phyloP scores from a whole-genome alignment of 2,888 invertebrate species.

The Rhimphoctona megacephalus region DNA sequence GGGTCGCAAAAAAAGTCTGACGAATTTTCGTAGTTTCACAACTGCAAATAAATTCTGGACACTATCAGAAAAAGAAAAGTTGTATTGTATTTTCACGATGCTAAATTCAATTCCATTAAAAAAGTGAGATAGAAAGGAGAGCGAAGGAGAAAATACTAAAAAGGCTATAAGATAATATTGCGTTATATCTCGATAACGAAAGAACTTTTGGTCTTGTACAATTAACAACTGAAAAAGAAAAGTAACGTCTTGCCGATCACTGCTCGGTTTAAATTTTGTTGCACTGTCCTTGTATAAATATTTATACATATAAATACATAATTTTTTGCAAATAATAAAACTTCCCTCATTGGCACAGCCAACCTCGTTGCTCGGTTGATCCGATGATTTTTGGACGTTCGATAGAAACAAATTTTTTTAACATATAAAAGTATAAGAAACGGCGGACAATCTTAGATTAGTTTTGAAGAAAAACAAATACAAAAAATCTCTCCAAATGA shows the following conservation, averaged over 20 bases:
- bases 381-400: slow-evolving; percentile 53
- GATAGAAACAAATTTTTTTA: slow-evolving; percentile 17
- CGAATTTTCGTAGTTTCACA: background rate
- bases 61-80: background rate
- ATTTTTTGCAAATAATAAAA: slow-evolving; percentile 38
- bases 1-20: background rate
- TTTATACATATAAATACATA: slow-evolving; percentile 21
- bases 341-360: slow-evolving; percentile 52
- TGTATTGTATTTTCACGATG: background rate
- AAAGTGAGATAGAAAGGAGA: too few species aligned
- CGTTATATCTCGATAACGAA: slow-evolving; percentile 72
- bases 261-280: slow-evolving; percentile 43
- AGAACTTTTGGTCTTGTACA: slow-evolving; percentile 62
- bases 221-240: slow-evolving; percentile 38
- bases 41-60: background rate
- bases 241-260: slow-evolving; percentile 36
- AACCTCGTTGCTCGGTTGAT: slow-evolving; percentile 54
- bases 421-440: slow-evolving; percentile 31
- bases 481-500: slow-evolving; percentile 26
- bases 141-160: background rate
- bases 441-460: slow-evolving; percentile 64
- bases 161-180: slow-evolving; percentile 65
- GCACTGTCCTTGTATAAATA: slow-evolving; percentile 39
- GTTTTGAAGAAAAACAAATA: slow-evolving; percentile 29
- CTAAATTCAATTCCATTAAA: background rate